Base-by-base conservation (phyloP, 37 sponge, comb jelly and placozoan species). In the Spongilla lacustris region DNA sequence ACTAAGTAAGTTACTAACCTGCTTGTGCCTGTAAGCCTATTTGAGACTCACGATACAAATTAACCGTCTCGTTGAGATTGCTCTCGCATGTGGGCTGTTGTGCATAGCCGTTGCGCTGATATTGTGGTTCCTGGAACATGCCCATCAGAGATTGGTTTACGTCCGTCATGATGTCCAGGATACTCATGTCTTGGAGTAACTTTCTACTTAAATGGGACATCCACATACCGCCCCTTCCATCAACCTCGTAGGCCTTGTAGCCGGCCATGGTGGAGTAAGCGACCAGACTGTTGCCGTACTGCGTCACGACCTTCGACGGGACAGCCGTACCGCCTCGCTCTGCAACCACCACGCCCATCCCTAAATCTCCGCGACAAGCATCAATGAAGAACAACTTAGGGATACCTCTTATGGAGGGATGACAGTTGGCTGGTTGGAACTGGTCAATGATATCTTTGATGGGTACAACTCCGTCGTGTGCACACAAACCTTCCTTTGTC, bases 361-460 rank as follows among this genome's bases (percentile, higher is more conserved):
- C n/a, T n/a, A 4, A 2, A 12, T 25, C 36, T 0, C 87, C 87
- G 35, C 87, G 79, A 27, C 81, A 80, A 10, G 87, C 81, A 87
- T 87, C 87, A 29, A 87, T 81, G 81, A 87, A 87, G 46, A 87
- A 87, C 23, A 87, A 49, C 75, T 87, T 87, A 29, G 86, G 72
- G 8, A 84, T 50, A 11, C 27, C 32, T 6, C 66, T 70, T 5
- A 73, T 9, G 38, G 23, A 5, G 13, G 75, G 46, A 58, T 58
- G 58, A 14, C 58, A 58, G 58, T 58, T 58, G 58, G 19, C 19
- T 6, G 58, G 58, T 58, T 58, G 58, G 58, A 58, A 58, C 19
- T 58, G 58, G 58, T 58, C 58, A 13, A 58, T 58, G 19, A 58
- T 58, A 1, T 58, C 58, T 17, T 58, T 17, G 58, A 58, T 58